A percentile compares a stretch with the other conserved stretches of the same genome.
Conservation (phyloP, 1,140 invertebrate genomes). For the Popillia japonica region DNA sequence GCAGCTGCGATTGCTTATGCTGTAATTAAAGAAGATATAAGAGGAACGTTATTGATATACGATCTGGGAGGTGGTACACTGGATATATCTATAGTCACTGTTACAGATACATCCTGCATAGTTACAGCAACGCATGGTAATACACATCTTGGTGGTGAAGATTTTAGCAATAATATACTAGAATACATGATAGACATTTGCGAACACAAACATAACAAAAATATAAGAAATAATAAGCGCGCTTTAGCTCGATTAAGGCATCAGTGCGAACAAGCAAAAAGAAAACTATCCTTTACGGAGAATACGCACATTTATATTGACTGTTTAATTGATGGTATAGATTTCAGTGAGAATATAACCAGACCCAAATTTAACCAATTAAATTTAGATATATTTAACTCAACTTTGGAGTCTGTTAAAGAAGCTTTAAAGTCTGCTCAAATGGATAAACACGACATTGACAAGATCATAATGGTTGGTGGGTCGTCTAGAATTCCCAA, state of each 20-base stretch:
- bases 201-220: slow-evolving; percentile 93
- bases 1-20: slow-evolving; percentile 97
- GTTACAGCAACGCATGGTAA: slow-evolving; percentile 96
- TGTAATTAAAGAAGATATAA: slow-evolving; percentile 78
- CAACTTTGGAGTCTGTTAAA: slow-evolving; percentile 94
- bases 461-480: slow-evolving; percentile 96
- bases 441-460: slow-evolving; percentile 91
- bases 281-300: slow-evolving; percentile 96
- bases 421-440: slow-evolving; percentile 97
- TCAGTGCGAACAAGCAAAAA: slow-evolving; percentile 97
- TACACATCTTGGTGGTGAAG: slow-evolving; percentile 92
- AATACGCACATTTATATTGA: slow-evolving; percentile 92
- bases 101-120: slow-evolving; percentile 90
- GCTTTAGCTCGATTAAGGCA: slow-evolving; percentile 97
- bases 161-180: slow-evolving; percentile 93
- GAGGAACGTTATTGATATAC: slow-evolving; percentile 75
- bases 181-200: slow-evolving; percentile 90
- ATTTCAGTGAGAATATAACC: slow-evolving; percentile 69
- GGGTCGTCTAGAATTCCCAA: slow-evolving; percentile 99
- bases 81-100: slow-evolving; percentile 35
- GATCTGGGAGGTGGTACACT: slow-evolving; percentile 93
- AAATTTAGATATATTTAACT: slow-evolving; percentile 92
- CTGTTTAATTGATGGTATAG: slow-evolving; percentile 85
- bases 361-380: slow-evolving; percentile 94
- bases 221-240: slow-evolving; percentile 93